Evolutionary conservation across 2,888 invertebrate species (phyloP).

Genomic region (Trichacis sp.): DNA sequence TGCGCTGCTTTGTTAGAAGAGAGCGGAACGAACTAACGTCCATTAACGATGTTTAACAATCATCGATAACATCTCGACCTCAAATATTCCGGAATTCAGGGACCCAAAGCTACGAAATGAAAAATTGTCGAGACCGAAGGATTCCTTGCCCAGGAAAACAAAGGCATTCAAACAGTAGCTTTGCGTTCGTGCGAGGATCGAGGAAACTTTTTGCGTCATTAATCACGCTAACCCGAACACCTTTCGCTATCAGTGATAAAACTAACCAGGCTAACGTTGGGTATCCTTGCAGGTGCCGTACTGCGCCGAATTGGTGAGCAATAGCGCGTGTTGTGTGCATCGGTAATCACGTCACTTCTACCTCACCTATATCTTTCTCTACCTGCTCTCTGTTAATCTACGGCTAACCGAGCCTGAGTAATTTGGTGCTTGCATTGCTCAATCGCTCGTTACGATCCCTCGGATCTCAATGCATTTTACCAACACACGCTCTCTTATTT

Average conservation of each 20-base stretch:
- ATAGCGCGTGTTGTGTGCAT: constrained; percentile 95
- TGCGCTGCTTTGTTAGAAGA: constrained; percentile 40
- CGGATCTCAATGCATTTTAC: constrained; percentile 28
- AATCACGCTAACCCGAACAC: constrained; percentile 49
- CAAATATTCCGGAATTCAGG: constrained; percentile 43
- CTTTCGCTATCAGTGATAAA: constrained; percentile 53
- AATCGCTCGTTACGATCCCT: constrained; percentile 36
- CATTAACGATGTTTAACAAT: constrained; percentile 35
- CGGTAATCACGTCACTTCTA: constrained; percentile 89
- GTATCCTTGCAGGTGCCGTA: constrained; percentile 83
- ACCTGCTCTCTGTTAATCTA: constrained; percentile 47
- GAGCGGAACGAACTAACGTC: constrained; percentile 38
- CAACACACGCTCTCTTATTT: constrained; percentile 25
- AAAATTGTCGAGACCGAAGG: too few relatives aligned
- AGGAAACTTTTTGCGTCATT: constrained; percentile 37
- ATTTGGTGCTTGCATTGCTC: constrained; percentile 45
- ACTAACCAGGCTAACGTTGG: constrained; percentile 66
- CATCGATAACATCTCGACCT: constrained; percentile 40
- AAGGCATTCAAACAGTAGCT: constrained; percentile 21
- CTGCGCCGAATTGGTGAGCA: constrained; percentile 95
- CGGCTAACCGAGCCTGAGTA: constrained; percentile 47
- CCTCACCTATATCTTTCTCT: constrained; percentile 70
- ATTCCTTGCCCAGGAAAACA: too few relatives aligned
- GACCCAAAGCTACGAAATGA: constrained; percentile 3
- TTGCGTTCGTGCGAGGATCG: constrained; percentile 40